Conservation (phyloP, 2,888 invertebrate genomes). For the Prostheceraeus crozeri region DNA sequence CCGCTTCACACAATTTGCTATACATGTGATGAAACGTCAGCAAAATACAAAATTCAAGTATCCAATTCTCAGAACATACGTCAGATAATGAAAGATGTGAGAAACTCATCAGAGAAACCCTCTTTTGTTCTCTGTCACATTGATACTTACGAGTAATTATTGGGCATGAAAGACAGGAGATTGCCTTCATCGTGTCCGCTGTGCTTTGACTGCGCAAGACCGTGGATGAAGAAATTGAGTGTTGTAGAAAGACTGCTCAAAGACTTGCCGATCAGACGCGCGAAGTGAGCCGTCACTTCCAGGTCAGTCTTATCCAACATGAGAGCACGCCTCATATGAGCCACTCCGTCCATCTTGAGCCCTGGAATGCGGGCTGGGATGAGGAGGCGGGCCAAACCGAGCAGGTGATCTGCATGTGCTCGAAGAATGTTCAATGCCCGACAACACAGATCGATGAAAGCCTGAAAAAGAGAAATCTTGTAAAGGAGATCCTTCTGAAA, state of each 20-base stretch:
- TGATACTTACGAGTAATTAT: background rate
- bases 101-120: too few relatives aligned
- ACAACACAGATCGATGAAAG: background rate
- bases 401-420: too few relatives aligned
- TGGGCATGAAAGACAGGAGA: slow-evolving; percentile 12
- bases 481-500: background rate
- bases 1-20: too few relatives aligned
- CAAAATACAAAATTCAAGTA: too few relatives aligned
- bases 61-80: too few relatives aligned
- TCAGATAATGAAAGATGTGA: too few relatives aligned
- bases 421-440: background rate
- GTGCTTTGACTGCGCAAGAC: slow-evolving; percentile 1
- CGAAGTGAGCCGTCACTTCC: background rate
- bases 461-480: background rate
- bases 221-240: slow-evolving; percentile 17
- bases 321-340: too few relatives aligned
- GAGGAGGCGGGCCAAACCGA: too few relatives aligned
- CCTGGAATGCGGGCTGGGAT: slow-evolving; percentile 8
- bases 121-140: too few relatives aligned
- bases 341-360: too few relatives aligned
- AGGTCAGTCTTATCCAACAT: background rate
- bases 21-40: too few relatives aligned
- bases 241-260: background rate
- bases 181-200: background rate
- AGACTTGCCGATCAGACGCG: slow-evolving; percentile 13